A percentile compares a stretch with the other conserved stretches of the same genome.
phyloP scores from a whole-genome alignment of 1,140 invertebrate species.

The Lanistes nyassanus region DNA sequence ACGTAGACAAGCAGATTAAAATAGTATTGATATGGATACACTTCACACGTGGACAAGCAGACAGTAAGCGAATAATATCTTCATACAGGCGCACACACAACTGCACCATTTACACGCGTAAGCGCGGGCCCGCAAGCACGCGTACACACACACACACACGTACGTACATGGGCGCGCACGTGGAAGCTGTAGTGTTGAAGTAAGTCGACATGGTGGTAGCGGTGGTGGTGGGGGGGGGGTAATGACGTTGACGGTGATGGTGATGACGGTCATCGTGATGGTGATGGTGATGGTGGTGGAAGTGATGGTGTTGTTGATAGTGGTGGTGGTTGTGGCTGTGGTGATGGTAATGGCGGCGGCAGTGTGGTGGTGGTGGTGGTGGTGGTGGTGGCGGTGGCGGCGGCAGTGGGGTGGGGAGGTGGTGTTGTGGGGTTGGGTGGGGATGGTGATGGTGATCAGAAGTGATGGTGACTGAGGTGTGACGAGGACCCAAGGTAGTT shows the following conservation, averaged over 20 bases:
- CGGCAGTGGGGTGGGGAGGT: no score
- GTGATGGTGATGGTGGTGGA: conserved; percentile 20
- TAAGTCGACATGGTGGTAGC: not conserved
- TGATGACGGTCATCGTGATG: conserved; percentile 32
- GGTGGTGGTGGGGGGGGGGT: not conserved
- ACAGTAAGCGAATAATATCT: no score
- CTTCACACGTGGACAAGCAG: no score
- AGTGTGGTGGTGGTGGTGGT: not conserved
- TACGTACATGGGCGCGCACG: not conserved
- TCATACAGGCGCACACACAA: no score
- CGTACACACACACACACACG: conserved; percentile 7
- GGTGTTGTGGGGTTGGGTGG: no score
- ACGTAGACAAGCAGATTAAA: no score
- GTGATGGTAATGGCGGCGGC: not conserved
- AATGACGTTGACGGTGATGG: conserved; percentile 25
- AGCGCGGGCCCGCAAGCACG: not conserved
- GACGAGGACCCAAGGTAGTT: no score
- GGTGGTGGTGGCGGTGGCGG: not conserved
- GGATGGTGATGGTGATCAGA: no score
- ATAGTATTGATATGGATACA: no score
- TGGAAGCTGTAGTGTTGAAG: not conserved
- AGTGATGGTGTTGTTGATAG: not conserved
- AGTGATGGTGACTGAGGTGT: no score
- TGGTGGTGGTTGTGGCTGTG: not conserved
- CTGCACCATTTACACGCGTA: conserved; percentile 1